Evolutionary conservation across 2,113 vertebrate species (phyloP), one percentile per base, ranked within the genome.

Genomic region (Neotoma lepida): DNA sequence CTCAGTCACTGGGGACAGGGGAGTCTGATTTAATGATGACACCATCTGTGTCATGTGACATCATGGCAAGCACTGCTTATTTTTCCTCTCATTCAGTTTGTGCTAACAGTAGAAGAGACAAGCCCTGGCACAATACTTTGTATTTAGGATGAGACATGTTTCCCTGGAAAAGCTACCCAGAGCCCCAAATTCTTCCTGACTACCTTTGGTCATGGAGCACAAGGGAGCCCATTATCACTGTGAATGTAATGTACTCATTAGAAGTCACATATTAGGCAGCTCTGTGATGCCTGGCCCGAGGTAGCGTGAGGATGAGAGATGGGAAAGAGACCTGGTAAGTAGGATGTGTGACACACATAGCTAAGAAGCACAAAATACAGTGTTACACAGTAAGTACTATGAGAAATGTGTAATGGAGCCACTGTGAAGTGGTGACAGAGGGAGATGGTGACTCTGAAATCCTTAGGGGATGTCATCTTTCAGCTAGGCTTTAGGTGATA

Each of bases 401-500:
- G 46, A 91, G 28, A 94, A 89, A 91, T 33, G 44, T 2, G 18
- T 17, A 26, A 35, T n/a, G 87, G 88, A 88, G 54, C 28, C 30
- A 35, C 49, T 51, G 20, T n/a, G 61, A 95, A 63, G 66, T 58
- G 15, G 64, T 89, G 30, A 39, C 70, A 58, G 35, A 92, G 44
- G 17, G 44, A 74, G 28, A 78, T 1, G 44, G 15, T 39, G 61
- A 33, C 12, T 86, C 54, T 70, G 61, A 92, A 81, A 33, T 76
- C 94, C 76, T 73, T 44, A 30, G 63, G 24, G 17, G 20, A 44
- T 61, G 56, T 73, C 28, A 13, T 87, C 84, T 76, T 94, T 91
- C 64, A 93, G 61, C 54, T 51, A 93, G 86, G 73, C 74, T 95
- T 94, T 94, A 91, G 73, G 66, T 51, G 86, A 95, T 24, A 41